A percentile compares a stretch with the other conserved stretches of the same genome.
Conservation (phyloP, 2,888 invertebrate species). For the Metopia argyrocephala region DNA sequence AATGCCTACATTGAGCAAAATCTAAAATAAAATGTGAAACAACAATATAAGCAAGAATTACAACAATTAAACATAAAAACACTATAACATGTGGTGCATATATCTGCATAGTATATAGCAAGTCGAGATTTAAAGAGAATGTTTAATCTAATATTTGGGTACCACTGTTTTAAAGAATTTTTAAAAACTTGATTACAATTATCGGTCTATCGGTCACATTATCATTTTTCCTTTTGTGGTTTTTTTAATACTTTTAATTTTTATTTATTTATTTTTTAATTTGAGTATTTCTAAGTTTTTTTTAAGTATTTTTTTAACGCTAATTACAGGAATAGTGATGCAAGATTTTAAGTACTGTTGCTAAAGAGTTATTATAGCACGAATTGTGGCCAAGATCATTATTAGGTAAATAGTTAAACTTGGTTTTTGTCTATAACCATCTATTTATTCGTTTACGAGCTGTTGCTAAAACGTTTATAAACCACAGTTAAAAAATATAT, state of each 20-base stretch:
- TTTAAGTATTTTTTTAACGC: constrained; percentile 6
- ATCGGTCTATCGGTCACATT: constrained; percentile 40
- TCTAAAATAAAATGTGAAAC: constrained; percentile 28
- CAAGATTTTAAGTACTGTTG: constrained; percentile 5
- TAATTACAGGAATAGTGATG: constrained; percentile 51
- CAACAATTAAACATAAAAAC: neutral
- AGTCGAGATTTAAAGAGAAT: constrained; percentile 51
- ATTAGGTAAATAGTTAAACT: constrained; percentile 57
- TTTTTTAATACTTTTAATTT: constrained; percentile 33
- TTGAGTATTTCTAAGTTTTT: constrained; percentile 3
- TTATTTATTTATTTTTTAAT: constrained; percentile 10
- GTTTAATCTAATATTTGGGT: constrained; percentile 23
- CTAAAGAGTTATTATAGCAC: too few relatives aligned
- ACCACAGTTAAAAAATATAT: neutral
- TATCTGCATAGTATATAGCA: constrained; percentile 2
- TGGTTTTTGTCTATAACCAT: constrained; percentile 22
- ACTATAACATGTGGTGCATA: constrained; percentile 22
- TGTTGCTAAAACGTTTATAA: constrained; percentile 13
- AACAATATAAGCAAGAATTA: neutral
- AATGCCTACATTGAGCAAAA: constrained; percentile 6
- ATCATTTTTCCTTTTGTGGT: constrained; percentile 3
- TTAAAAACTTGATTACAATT: constrained; percentile 35
- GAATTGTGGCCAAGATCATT: constrained; percentile 61
- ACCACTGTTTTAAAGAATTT: constrained; percentile 17
- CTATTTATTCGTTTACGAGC: neutral